Base-by-base conservation (phyloP, 2,113 vertebrate species). In the Sander vitreus region DNA sequence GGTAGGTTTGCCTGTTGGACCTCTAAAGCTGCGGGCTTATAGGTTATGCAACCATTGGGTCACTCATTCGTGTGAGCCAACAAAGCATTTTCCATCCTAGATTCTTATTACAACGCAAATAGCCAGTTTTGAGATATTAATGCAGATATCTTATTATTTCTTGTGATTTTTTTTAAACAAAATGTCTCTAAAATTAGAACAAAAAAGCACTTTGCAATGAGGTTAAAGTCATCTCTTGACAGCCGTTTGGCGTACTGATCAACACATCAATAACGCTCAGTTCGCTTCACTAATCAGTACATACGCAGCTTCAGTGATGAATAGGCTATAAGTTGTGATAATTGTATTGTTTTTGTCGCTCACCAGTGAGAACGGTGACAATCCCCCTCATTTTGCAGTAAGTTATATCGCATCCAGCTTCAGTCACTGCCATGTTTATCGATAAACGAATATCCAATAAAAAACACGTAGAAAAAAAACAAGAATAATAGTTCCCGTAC, bases 341-440 rank as follows among this genome's bases (percentile, higher is more conserved):
- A 6, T 39, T 2, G 18, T 6, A 43, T 11, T 43, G 10, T 21
- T 36, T 13, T n/a, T 2, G 30, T 57, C 14, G 72, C 95, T 88
- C 93, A 96, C 96, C 95, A 67, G 95, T 92, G 7, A 96, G 92
- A 47, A 96, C 93, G 0, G 93, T 64, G 0, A 95, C 93, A 57
- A 96, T 94, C 7, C 95, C 94, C 76, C 96, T 91, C 95, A 96
- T 96, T 66, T 88, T 96, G 93, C 95, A 96, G 89, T 96, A 96
- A 25, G 95, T 95, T 8, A 96, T 78, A 23, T 96, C 95, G 23
- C 94, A 95, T 90, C 93, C 92, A 75, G 94, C 93, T 45, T 95
- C 91, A 0, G 95, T 96, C 59, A 96, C 91, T 45, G 93, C 94
- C 96, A 96, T 96, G 54, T 15, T 71, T 36, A 43, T 16, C 15